Base-by-base conservation (phyloP, 2,888 invertebrate genomes). In the Drosophila vallismaia region DNA sequence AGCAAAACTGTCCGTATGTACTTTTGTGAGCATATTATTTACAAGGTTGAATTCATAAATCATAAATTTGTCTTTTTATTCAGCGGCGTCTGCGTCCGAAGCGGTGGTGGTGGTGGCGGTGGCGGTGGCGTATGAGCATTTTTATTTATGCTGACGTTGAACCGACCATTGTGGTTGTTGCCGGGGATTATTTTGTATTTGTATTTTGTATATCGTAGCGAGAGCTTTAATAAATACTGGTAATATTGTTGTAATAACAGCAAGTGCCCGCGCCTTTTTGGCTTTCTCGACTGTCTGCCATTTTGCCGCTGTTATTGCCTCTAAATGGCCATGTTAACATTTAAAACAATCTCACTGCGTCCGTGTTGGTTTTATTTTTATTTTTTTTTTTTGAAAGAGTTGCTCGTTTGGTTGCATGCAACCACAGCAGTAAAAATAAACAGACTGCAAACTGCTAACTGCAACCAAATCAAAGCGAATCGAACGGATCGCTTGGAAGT, bases 31-130 rank as follows among this genome's bases (percentile, higher is more conserved):
- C 86, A 85, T 85, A 85, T 85, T 84, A 85, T 86, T 85, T 85
- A 86, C 86, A 85, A 85, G 84, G 84, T 84, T 85, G 86, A 85
- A 87, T 86, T 87, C 87, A 87, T 87, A 87, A 87, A 87, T 87
- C 87, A 87, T 88, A 87, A 88, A 88, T 86, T 87, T 87, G 87
- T 87, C 88, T 86, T 81, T 83, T 83, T 83, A 83, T 85, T 71
- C 84, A 73, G 82, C 82, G 75, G 60, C 78, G 45, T 71, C 84
- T 70, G 82, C 82, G 75, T 58, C 78, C 40, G 45, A 49, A 48
- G 53, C 56, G 63, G 71, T 33, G 19, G 53, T 53, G 60, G 56
- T 53, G 66, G 73, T 38, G 19, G 53, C 52, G 64, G 70, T 78
- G 75, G 72, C 80, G 54, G 80, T 84, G 76, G 78, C 77, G 75